Evolutionary conservation across 2,888 invertebrate genomes (phyloP).

Genomic region (Nymphalis polychloros): DNA sequence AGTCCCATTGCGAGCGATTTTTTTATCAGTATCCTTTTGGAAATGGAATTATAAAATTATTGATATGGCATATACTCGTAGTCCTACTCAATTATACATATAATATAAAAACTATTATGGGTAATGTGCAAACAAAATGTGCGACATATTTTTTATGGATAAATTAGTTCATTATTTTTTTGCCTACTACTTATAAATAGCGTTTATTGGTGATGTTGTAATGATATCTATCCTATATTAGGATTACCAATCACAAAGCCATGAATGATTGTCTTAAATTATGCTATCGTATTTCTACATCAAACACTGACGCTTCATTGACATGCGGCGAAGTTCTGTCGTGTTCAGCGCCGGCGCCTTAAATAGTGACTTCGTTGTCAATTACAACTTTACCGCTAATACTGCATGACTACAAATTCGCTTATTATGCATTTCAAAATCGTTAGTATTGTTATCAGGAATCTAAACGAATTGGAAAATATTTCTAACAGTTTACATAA

Average conservation of each 20-base stretch:
- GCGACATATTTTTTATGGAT: too few relatives aligned
- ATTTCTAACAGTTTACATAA: constrained; percentile 1
- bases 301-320: constrained; percentile 17
- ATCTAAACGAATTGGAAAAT: constrained; percentile 3
- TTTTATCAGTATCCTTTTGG: constrained; percentile 65
- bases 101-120: too few relatives aligned
- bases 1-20: constrained; percentile 60
- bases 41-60: constrained; percentile 42
- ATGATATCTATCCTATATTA: too few relatives aligned
- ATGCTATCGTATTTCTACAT: constrained; percentile 1
- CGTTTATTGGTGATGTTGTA: too few relatives aligned
- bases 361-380: constrained; percentile 25
- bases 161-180: too few relatives aligned
- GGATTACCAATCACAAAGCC: not conserved
- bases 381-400: constrained; percentile 21
- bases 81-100: not conserved
- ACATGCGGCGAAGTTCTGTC: constrained; percentile 14
- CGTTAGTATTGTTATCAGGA: constrained; percentile 14
- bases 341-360: constrained; percentile 25
- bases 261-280: not conserved
- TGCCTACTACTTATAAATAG: too few relatives aligned
- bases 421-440: constrained; percentile 21
- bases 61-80: constrained; percentile 34
- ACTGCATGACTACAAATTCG: constrained; percentile 15
- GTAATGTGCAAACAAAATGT: too few relatives aligned